phyloP scores from a whole-genome alignment of 2,888 invertebrate species.

The Cheilosia variabilis region DNA sequence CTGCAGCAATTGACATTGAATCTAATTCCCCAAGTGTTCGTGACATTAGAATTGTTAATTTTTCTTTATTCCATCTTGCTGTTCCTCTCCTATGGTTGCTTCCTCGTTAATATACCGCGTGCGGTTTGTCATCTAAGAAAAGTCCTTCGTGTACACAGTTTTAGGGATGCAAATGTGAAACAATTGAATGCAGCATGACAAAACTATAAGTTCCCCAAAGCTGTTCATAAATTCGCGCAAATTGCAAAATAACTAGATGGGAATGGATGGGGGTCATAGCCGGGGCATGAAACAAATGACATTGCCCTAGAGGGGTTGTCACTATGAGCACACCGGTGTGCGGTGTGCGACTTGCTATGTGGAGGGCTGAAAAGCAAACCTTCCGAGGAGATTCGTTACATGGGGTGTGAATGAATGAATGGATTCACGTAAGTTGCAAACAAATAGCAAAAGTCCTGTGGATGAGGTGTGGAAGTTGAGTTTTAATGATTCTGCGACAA shows the following conservation, averaged over 20 bases:
- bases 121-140: conserved; percentile 61
- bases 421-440: conserved; percentile 58
- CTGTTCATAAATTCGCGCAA: conserved; percentile 70
- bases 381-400: conserved; percentile 52
- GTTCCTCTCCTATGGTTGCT: conserved; percentile 6
- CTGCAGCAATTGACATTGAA: conserved; percentile 66
- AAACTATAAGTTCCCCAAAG: conserved; percentile 69
- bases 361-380: conserved; percentile 31
- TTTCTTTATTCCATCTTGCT: conserved; percentile 10
- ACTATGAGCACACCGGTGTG: conserved; percentile 8
- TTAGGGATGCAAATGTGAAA: conserved; percentile 70
- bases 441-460: conserved; percentile 56
- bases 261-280: conserved; percentile 33
- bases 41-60: conserved; percentile 72
- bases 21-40: conserved; percentile 68
- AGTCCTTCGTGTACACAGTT: conserved; percentile 50
- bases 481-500: conserved; percentile 74
- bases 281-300: conserved; percentile 56
- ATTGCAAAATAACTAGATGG: conserved; percentile 62
- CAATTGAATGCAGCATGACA: conserved; percentile 71
- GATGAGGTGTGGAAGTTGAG: conserved; percentile 68
- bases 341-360: background rate
- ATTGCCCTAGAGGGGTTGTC: conserved; percentile 38
- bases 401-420: conserved; percentile 63
- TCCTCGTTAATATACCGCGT: conserved; percentile 42